Evolutionary conservation across 2,888 invertebrate species (phyloP), one percentile per base, ranked within the genome.

Genomic region (Apodemia duryi): DNA sequence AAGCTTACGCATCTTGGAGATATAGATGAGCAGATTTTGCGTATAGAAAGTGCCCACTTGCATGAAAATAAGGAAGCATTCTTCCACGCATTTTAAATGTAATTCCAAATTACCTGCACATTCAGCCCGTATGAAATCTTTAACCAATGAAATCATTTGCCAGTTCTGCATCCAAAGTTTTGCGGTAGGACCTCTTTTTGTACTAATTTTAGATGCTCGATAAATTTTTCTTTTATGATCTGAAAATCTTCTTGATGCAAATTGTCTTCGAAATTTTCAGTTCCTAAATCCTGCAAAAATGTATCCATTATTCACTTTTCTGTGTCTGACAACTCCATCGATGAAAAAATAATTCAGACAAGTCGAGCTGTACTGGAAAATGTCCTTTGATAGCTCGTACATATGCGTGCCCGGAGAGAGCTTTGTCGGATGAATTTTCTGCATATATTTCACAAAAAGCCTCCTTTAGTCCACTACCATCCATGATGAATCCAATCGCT

Each of bases 151-250:
- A n/a, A 80, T 74, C 77, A 79, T 79, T 69, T 74, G 65, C 69
- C 75, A 76, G 72, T 81, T 81, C 72, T 76, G 77, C 62, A 77
- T 72, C 79, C 80, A 81, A 65, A 81, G 73, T 65, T 77, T 69
- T 68, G 77, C 76, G 7, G 77, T 77, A 3, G 75, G 75, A 46
- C 75, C 74, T 70, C 71, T 69, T 61, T 67, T 72, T 65, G 46
- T 54, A 69, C 70, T 65, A 72, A 70, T 46, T 71, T 68, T 63
- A 76, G 66, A 72, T 73, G 69, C 46, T 72, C 62, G 61, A 70
- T 63, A 71, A 74, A 73, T 68, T 67, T 65, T 66, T 70, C 52
- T 54, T 54, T 54, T 54, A 54, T 54, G 52, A 54, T 54, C 21
- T 54, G 52, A 54, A 51, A 51, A 51, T 51, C 51, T 51, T 51